Conservation (phyloP, 1,140 invertebrate genomes). For the Panagrolaimus sp. region DNA sequence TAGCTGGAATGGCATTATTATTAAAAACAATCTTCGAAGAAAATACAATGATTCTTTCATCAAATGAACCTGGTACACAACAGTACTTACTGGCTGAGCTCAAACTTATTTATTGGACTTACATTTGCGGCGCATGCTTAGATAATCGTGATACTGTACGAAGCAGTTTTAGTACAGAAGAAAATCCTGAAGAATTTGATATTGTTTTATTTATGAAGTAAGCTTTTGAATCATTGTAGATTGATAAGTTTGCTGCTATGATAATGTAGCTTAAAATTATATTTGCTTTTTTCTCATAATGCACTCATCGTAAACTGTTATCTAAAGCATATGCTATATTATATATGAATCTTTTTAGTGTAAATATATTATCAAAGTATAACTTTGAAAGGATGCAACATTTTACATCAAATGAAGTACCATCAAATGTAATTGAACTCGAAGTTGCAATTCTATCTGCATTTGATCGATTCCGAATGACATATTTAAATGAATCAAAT, state of each 20-base stretch:
- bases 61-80: not conserved
- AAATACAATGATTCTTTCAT: not conserved
- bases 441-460: constrained; percentile 3
- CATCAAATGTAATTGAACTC: not conserved
- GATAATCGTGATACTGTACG: constrained; percentile 1
- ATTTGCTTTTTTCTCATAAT: too few species aligned
- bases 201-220: not conserved
- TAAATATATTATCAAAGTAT: not conserved
- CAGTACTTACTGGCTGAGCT: not conserved
- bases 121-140: not conserved
- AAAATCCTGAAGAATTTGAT: constrained; percentile 9
- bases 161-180: not conserved
- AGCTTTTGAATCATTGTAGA: not conserved
- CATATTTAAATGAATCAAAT: constrained; percentile 7
- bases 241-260: too few species aligned
- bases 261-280: too few species aligned
- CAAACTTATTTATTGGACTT: not conserved
- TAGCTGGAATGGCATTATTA: not conserved
- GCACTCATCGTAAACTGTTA: too few species aligned
- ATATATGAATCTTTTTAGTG: not conserved
- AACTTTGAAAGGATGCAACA: not conserved
- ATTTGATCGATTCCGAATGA: not conserved
- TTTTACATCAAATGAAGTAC: not conserved
- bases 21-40: not conserved
- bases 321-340: too few species aligned